Conservation (phyloP, 2,113 vertebrate species). For the Nyctereutes procyonoides region DNA sequence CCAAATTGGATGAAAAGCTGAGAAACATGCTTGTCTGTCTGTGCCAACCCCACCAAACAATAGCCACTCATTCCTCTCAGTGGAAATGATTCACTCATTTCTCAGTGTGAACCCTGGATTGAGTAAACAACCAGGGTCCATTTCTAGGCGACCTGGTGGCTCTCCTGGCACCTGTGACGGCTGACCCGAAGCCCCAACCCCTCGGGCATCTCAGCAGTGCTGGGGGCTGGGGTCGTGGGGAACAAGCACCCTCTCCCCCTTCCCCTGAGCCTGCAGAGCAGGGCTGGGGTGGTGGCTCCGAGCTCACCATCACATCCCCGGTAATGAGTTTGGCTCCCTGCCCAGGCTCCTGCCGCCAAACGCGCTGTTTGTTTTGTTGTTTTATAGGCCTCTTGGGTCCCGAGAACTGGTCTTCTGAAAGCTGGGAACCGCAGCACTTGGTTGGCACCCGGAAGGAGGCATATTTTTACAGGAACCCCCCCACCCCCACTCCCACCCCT, state of each 20-base stretch:
- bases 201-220: not conserved
- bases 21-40: slow-evolving; percentile 59
- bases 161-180: accelerated
- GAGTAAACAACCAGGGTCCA: slow-evolving; percentile 52
- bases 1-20: slow-evolving; percentile 47
- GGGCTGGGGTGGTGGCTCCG: not conserved
- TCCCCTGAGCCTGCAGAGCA: not conserved
- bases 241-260: not conserved
- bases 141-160: not conserved
- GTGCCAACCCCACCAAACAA: slow-evolving; percentile 61
- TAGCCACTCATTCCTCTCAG: slow-evolving; percentile 63
- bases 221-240: not conserved
- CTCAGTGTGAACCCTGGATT: slow-evolving; percentile 56
- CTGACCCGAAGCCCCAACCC: accelerated
- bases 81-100: slow-evolving; percentile 75
- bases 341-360: slow-evolving; percentile 84
- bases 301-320: slow-evolving; percentile 73
- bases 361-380: slow-evolving; percentile 83
- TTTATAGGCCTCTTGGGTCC: slow-evolving; percentile 85
- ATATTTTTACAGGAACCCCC: slow-evolving; percentile 68
- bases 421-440: slow-evolving; percentile 62
- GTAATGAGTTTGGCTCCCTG: slow-evolving; percentile 91
- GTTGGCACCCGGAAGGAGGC: slow-evolving; percentile 68
- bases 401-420: slow-evolving; percentile 66
- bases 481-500: too few relatives aligned